Percentiles rank a stretch among this genome's conserved stretches.
Evolutionary conservation across 2,797 vertebrate species (phyloP).

Genomic region (Limnodromus scolopaceus): DNA sequence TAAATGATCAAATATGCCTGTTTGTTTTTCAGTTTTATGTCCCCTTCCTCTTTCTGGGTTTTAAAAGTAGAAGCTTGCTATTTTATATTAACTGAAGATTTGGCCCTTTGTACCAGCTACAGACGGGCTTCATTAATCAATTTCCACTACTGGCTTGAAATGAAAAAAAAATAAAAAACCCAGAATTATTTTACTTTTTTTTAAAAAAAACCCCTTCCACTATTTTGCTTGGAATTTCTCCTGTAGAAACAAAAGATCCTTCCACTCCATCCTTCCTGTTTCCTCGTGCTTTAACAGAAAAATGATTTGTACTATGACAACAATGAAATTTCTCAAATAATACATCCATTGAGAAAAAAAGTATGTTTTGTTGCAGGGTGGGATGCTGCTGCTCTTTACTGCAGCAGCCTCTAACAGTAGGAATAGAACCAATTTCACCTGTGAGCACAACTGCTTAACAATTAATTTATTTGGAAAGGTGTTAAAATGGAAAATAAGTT

Average conservation of each 20-base stretch:
- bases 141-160: slow-evolving; percentile 50
- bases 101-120: neutral
- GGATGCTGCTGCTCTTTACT: neutral
- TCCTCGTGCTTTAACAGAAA: neutral
- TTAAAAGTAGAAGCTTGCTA: slow-evolving; percentile 35
- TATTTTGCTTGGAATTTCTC: slow-evolving; percentile 57
- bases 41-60: slow-evolving; percentile 51
- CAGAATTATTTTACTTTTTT: neutral
- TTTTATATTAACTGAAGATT: slow-evolving; percentile 41
- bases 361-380: neutral
- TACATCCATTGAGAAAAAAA: neutral
- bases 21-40: slow-evolving; percentile 51
- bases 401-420: neutral
- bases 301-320: neutral
- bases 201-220: neutral
- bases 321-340: neutral
- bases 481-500: neutral
- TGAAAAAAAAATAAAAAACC: neutral
- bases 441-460: neutral
- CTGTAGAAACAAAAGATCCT: slow-evolving; percentile 10
- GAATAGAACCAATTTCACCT: neutral
- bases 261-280: slow-evolving; percentile 32
- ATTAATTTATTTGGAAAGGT: neutral
- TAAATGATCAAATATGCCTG: slow-evolving; percentile 55
- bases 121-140: slow-evolving; percentile 63